Evolutionary conservation across 2,113 vertebrate genomes (phyloP).

Genomic region (Neolamprologus devosi): DNA sequence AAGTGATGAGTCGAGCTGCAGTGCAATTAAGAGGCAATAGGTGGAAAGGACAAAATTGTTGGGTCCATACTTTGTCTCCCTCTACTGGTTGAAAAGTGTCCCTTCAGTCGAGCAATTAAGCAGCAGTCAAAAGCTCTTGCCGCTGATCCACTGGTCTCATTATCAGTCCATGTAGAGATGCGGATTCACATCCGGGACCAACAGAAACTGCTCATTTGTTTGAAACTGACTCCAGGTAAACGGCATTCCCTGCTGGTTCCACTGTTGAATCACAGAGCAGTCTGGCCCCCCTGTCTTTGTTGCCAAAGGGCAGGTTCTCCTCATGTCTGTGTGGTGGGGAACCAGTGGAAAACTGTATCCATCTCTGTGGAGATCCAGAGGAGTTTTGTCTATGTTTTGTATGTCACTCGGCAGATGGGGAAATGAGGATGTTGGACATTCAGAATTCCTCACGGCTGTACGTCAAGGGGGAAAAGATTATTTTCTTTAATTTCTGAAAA

Average conservation of each 20-base stretch:
- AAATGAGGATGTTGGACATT: not conserved
- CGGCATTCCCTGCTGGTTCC: constrained; percentile 20
- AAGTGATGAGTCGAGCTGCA: not conserved
- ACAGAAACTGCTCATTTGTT: constrained; percentile 21
- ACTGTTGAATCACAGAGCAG: not conserved
- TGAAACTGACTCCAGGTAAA: constrained; percentile 25
- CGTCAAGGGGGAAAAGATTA: not conserved
- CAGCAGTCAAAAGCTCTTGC: not conserved
- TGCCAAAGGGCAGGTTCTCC: not conserved
- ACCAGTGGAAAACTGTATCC: not conserved
- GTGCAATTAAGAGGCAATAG: not conserved
- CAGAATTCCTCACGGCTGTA: not conserved
- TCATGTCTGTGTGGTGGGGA: constrained; percentile 5
- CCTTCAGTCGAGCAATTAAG: not conserved
- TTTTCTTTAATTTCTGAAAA: not conserved
- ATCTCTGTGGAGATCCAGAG: not conserved
- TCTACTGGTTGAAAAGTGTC: constrained; percentile 32
- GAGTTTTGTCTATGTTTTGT: not conserved
- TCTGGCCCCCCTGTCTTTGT: not conserved
- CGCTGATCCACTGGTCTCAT: not conserved
- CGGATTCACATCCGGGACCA: constrained; percentile 2
- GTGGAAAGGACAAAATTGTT: not conserved
- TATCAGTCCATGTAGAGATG: not conserved
- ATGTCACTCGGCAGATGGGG: not conserved
- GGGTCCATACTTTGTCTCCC: constrained; percentile 40